These are phyloP conservation scores for Neotoxoptera formosana DNA, from an alignment of 1,140 invertebrate species.

Conservation along the genomic window DNA sequence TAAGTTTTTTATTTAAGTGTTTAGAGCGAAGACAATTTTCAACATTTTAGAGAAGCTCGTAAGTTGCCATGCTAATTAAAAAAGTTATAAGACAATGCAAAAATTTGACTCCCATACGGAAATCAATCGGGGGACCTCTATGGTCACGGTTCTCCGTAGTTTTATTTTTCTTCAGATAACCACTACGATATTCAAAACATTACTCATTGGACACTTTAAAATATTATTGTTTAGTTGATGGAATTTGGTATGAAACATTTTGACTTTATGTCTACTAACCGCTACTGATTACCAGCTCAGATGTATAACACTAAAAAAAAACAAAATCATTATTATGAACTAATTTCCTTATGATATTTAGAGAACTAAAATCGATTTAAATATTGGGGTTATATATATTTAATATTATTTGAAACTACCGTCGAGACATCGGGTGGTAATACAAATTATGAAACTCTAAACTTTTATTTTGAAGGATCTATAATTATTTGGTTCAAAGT, in stretches of 20 bases:
- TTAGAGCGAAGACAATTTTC: neutral
- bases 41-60: neutral
- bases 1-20: neutral
- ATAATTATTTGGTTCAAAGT: neutral
- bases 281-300: neutral
- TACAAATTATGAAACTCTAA: too few relatives aligned
- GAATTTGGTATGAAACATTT: neutral
- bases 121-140: neutral
- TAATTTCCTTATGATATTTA: neutral
- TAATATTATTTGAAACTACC: neutral
- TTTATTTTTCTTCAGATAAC: neutral
- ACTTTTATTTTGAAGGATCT: neutral
- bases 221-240: neutral
- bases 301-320: neutral
- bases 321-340: neutral
- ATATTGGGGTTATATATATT: neutral
- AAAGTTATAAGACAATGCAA: neutral
- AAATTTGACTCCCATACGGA: neutral
- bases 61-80: neutral
- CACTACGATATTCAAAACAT: neutral
- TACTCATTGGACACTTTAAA: neutral
- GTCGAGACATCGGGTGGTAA: too few relatives aligned
- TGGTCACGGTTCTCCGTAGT: neutral
- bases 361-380: neutral
- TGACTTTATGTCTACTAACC: neutral